phyloP scores from a whole-genome alignment of 2,797 vertebrate genomes.

The Pangasius larnaudii region DNA sequence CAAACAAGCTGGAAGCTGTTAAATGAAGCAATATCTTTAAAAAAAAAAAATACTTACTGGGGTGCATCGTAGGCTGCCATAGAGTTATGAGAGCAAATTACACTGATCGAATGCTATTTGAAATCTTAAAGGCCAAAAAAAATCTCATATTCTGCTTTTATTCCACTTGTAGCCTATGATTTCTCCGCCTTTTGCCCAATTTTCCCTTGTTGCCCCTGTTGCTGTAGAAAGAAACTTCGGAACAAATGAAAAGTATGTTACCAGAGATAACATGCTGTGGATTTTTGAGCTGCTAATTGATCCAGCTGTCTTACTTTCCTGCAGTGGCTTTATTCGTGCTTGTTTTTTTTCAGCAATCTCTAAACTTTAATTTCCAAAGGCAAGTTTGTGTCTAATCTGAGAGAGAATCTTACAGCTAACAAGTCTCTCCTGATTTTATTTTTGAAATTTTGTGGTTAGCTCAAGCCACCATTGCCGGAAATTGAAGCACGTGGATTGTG shows the following conservation, averaged over 20 bases:
- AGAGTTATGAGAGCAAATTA: background rate
- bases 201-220: too few species aligned
- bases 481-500: background rate
- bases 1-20: background rate
- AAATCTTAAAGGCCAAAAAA: background rate
- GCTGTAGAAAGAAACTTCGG: background rate
- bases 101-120: background rate
- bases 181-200: background rate
- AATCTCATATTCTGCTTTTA: background rate
- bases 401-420: background rate
- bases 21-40: background rate
- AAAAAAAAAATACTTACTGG: background rate
- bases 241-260: background rate
- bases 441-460: background rate
- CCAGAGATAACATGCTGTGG: background rate
- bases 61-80: background rate
- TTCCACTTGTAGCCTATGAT: background rate
- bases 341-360: background rate
- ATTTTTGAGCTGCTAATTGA: background rate
- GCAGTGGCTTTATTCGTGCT: background rate
- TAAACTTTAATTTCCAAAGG: background rate
- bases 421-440: background rate
- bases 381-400: background rate
- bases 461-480: background rate
- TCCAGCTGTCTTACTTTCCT: background rate